Evolutionary conservation across 2,113 vertebrate species (phyloP).

Genomic region (Otocyon megalotis): DNA sequence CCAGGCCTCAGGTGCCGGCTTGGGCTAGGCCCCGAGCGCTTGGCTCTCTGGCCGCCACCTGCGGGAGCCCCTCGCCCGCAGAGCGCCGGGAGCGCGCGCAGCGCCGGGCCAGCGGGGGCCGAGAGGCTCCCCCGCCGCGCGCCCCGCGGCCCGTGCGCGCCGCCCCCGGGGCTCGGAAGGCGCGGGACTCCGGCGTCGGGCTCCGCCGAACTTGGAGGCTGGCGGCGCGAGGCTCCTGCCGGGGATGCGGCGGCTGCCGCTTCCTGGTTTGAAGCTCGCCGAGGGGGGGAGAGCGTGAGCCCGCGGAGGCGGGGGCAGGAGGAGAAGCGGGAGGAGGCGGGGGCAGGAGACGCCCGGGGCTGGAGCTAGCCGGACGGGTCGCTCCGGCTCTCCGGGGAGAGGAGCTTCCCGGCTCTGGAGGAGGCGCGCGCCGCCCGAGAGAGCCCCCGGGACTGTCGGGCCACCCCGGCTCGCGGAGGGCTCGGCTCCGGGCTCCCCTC

Average conservation of each 20-base stretch:
- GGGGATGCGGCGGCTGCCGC: conserved; percentile 56
- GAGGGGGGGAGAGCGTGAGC: conserved; percentile 73
- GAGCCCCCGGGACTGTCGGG: background rate
- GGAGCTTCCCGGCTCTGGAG: conserved; percentile 51
- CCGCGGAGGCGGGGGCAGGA: conserved; percentile 71
- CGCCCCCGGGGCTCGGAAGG: conserved; percentile 40
- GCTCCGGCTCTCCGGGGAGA: conserved; percentile 72
- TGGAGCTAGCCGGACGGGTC: conserved; percentile 74
- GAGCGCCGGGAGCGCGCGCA: background rate
- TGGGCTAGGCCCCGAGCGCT: background rate
- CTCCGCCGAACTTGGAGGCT: conserved; percentile 6
- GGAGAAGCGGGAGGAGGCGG: conserved; percentile 68
- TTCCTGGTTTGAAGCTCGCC: conserved; percentile 79
- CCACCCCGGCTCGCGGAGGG: background rate
- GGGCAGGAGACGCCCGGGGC: conserved; percentile 57
- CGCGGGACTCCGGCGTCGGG: background rate
- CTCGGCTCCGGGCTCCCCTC: conserved; percentile 71
- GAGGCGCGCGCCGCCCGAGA: conserved; percentile 42
- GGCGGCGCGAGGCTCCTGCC: background rate
- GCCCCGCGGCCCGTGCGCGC: background rate
- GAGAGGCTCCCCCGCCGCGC: background rate
- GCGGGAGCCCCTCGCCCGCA: background rate
- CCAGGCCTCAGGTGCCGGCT: background rate
- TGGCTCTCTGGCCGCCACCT: background rate
- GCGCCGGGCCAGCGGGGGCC: background rate